Evolutionary conservation across 1,140 invertebrate species (phyloP).

Genomic region (Melanaphis sacchari): DNA sequence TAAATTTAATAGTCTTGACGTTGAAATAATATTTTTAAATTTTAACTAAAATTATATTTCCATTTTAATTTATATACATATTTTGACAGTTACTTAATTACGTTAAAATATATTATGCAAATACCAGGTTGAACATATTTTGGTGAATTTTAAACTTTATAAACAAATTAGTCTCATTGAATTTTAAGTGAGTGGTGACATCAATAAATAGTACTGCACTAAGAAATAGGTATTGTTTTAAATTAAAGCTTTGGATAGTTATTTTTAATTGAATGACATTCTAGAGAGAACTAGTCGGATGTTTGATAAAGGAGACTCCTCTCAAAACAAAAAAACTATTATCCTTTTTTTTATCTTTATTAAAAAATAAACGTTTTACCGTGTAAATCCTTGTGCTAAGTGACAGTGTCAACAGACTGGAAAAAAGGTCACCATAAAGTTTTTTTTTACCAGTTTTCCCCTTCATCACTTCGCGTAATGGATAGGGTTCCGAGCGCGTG

Average conservation of each 20-base stretch:
- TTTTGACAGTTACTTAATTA: not conserved
- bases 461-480: not conserved
- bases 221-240: not conserved
- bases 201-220: not conserved
- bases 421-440: slow-evolving; percentile 51
- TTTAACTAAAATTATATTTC: not conserved
- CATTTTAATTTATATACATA: not conserved
- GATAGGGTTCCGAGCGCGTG: slow-evolving; percentile 27
- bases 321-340: not conserved
- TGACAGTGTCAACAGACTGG: slow-evolving; percentile 55
- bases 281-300: not conserved
- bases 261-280: not conserved
- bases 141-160: not conserved
- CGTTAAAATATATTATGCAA: not conserved
- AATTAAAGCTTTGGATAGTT: not conserved
- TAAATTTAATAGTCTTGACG: not conserved
- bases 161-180: not conserved
- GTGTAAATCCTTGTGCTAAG: slow-evolving; percentile 52
- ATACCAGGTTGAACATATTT: not conserved
- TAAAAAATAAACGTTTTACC: slow-evolving; percentile 56
- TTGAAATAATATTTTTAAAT: not conserved
- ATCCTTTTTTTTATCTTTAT: slow-evolving; percentile 51
- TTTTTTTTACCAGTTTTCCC: slow-evolving; percentile 40
- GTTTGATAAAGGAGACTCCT: not conserved
- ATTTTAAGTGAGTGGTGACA: not conserved